Base-by-base conservation (phyloP, 1,140 invertebrate genomes). In the Chrysopa pallens region DNA sequence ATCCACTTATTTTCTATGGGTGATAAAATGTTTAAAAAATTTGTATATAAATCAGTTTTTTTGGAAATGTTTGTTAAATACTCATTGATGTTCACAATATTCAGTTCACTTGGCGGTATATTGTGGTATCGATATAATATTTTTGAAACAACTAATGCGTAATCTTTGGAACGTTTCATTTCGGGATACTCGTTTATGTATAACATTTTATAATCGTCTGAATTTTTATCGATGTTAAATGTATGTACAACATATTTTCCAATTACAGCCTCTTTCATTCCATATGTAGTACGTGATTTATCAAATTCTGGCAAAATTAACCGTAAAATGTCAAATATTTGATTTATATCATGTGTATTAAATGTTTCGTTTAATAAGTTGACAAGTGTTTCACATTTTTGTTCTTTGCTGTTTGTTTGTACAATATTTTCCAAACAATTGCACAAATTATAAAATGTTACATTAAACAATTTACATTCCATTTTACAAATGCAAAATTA, bases 291-390 rank as follows among this genome's bases (percentile, higher is more conserved):
- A 4, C n/a, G 8, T 9, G 8, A 36, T 36, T 42, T 36, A 35
- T 36, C 17, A n/a, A 9, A 11, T 17, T 29, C 14, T 15, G 35
- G 38, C 4, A 36, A 35, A 23, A 33, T 5, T n/a, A 44, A 40
- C 56, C 60, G 58, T 48, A 59, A 39, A 44, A 39, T 17, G 17
- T 23, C 5, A 23, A 23, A 23, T 23, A 23, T 23, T 23, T 23
- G 17, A 23, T 23, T 23, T 23, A 23, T 5, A 23, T 23, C 17
- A 3, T 23, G 17, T 23, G 17, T 23, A 2, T 23, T 23, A 23
- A 23, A 23, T 23, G 5, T 5, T 2, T 23, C 5, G 5, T 23
- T 23, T 3, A 23, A 23, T 5, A 23, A 23, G 17, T 23, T 23
- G 2, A 23, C 17, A 23, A 23, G 17, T 2, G 17, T 23, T 23